These are phyloP conservation scores for Drosophila monieri DNA, from an alignment of 2,888 invertebrate genomes.

Conservation along the genomic window DNA sequence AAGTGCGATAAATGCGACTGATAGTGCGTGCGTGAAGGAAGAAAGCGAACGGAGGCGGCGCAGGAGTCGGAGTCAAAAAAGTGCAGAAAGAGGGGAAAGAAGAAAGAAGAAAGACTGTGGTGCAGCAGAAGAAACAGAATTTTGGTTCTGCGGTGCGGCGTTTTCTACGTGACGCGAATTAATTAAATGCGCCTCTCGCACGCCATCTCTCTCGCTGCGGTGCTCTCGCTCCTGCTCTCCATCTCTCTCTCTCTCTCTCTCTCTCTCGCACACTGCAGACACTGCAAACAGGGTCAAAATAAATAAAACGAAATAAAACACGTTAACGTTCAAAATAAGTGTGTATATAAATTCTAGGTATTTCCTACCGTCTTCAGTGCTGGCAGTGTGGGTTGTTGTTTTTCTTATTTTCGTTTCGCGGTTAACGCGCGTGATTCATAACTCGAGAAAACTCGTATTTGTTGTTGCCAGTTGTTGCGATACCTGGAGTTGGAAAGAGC, in stretches of 20 bases:
- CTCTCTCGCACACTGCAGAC: constrained; percentile 8
- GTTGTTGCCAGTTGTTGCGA: constrained; percentile 8
- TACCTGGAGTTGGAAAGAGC: background rate
- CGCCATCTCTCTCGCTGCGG: constrained; percentile 19
- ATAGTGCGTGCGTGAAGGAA: constrained; percentile 34
- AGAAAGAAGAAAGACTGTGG: background rate
- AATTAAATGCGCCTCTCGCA: constrained; percentile 52
- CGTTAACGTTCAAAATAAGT: constrained; percentile 18
- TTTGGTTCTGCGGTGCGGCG: constrained; percentile 25
- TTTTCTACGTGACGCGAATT: constrained; percentile 74
- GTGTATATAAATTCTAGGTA: constrained; percentile 64
- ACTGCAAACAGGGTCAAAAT: constrained; percentile 78
- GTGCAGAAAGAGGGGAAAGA: constrained; percentile 14
- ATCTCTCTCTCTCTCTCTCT: constrained; percentile 25
- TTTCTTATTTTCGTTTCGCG: constrained; percentile 30
- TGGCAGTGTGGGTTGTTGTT: constrained; percentile 11
- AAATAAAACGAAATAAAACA: constrained; percentile 61
- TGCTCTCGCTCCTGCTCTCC: constrained; percentile 41
- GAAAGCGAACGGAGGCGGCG: constrained; percentile 21
- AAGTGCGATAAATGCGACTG: constrained; percentile 41
- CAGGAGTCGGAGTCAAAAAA: constrained; percentile 18
- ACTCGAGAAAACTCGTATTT: constrained; percentile 30
- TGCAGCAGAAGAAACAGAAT: constrained; percentile 11
- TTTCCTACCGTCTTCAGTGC: constrained; percentile 48
- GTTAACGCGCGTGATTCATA: constrained; percentile 44